Conservation (phyloP, 2,113 vertebrate genomes). For the Leptocoma aspasia region DNA sequence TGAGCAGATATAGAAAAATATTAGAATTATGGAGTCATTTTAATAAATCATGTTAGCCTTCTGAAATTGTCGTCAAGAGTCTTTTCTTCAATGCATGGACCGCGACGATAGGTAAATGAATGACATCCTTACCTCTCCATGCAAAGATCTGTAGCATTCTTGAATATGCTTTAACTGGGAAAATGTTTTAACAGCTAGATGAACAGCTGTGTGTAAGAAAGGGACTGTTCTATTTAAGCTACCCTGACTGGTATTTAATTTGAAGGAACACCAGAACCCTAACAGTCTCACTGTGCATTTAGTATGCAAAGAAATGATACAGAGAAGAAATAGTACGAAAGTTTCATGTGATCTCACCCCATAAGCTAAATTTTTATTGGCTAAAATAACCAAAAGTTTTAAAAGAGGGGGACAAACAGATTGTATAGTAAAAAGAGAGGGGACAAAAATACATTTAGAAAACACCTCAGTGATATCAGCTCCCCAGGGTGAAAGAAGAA, state of each 20-base stretch:
- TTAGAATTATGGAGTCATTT: too few relatives aligned
- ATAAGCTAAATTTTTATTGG: not conserved
- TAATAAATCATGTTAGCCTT: too few relatives aligned
- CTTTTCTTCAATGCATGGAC: too few relatives aligned
- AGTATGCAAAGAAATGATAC: not conserved
- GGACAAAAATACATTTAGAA: not conserved
- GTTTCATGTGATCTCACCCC: not conserved
- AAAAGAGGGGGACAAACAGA: not conserved
- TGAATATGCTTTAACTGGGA: not conserved
- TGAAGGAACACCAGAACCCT: not conserved
- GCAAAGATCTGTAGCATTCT: not conserved
- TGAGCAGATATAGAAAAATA: too few relatives aligned
- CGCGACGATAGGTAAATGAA: not conserved
- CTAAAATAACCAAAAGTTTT: not conserved
- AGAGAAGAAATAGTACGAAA: not conserved
- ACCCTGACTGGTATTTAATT: not conserved
- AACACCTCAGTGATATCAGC: not conserved
- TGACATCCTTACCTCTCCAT: not conserved
- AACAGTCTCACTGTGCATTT: not conserved
- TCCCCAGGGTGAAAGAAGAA: not conserved
- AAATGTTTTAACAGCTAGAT: not conserved
- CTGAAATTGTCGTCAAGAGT: too few relatives aligned
- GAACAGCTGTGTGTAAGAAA: not conserved
- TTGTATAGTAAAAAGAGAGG: not conserved
- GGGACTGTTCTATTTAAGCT: not conserved